These are phyloP conservation scores for Maniola jurtina DNA, from an alignment of 1,140 invertebrate species.

Conservation along the genomic window DNA sequence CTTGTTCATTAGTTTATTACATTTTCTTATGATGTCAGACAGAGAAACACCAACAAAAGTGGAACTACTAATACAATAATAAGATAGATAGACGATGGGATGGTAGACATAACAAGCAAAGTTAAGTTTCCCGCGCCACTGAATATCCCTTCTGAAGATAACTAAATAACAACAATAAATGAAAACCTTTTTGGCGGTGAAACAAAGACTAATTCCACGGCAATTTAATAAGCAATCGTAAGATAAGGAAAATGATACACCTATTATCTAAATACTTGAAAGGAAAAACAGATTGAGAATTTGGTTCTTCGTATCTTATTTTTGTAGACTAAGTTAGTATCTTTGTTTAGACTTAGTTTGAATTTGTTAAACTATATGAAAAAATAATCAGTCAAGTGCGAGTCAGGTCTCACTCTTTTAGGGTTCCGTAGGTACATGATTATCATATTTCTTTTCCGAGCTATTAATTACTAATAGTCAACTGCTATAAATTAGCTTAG, in stretches of 20 bases:
- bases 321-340: no score
- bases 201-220: constrained; percentile 51
- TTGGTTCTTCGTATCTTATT: no score
- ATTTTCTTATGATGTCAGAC: neutral
- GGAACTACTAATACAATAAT: constrained; percentile 48
- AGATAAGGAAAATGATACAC: constrained; percentile 67
- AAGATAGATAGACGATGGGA: constrained; percentile 44
- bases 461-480: no score
- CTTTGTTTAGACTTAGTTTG: no score
- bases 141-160: constrained; percentile 47
- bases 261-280: constrained; percentile 36
- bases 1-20: constrained; percentile 1
- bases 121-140: constrained; percentile 58
- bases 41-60: neutral
- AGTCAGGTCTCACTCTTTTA: no score
- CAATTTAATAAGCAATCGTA: constrained; percentile 69
- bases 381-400: no score
- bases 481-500: no score
- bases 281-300: constrained; percentile 56
- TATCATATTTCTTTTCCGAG: no score
- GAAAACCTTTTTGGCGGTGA: constrained; percentile 42
- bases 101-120: constrained; percentile 56
- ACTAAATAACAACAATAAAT: constrained; percentile 66
- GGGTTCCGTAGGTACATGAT: no score
- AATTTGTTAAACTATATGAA: no score